These are phyloP conservation scores for Fistularia commersonii DNA, from an alignment of 2,797 vertebrate genomes.

Conservation along the genomic window DNA sequence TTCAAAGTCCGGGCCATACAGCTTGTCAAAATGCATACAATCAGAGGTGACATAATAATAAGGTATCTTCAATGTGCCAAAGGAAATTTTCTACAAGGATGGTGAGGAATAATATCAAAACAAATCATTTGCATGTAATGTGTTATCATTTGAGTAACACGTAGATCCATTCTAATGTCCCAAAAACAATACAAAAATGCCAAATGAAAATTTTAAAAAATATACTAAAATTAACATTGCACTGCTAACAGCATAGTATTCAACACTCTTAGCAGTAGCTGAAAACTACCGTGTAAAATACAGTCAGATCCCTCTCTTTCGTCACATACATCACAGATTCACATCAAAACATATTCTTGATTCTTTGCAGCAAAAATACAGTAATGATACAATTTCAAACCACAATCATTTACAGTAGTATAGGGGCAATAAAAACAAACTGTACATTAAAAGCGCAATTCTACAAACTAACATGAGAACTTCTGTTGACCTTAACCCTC, in stretches of 20 bases:
- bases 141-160: constrained; percentile 27
- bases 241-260: constrained; percentile 32
- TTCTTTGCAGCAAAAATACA: constrained; percentile 73
- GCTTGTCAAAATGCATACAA: constrained; percentile 42
- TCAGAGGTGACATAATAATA: constrained; percentile 42
- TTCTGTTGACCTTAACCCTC: constrained; percentile 47
- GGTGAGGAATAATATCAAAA: constrained; percentile 41
- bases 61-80: constrained; percentile 35
- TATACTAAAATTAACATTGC: constrained; percentile 47
- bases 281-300: constrained; percentile 43
- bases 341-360: constrained; percentile 66
- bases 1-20: constrained; percentile 3
- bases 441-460: constrained; percentile 67
- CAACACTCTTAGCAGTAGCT: constrained; percentile 43
- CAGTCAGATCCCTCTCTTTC: constrained; percentile 48
- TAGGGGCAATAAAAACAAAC: constrained; percentile 56
- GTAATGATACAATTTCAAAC: constrained; percentile 66
- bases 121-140: constrained; percentile 28
- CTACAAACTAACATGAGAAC: constrained; percentile 62
- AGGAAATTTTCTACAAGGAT: constrained; percentile 56
- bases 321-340: constrained; percentile 62
- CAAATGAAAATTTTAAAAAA: constrained; percentile 45
- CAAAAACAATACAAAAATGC: constrained; percentile 45
- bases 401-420: constrained; percentile 69
- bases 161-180: constrained; percentile 53